Conservation (phyloP, 2,113 vertebrate genomes). For the Nothoprocta pentlandii region DNA sequence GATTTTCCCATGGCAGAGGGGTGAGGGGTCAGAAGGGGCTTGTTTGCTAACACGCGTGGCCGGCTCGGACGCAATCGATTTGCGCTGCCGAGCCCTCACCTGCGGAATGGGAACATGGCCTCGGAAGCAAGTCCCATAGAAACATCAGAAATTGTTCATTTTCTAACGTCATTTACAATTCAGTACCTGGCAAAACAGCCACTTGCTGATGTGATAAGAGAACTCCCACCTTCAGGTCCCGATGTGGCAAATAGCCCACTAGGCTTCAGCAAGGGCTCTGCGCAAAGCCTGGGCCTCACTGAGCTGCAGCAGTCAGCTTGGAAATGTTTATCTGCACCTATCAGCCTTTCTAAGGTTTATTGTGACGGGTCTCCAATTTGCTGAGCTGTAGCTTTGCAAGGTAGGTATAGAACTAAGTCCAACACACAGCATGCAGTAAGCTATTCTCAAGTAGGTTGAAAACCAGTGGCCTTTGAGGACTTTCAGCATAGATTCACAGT, state of each 20-base stretch:
- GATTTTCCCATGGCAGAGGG: conserved; percentile 55
- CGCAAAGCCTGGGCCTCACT: neutral
- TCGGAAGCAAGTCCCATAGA: rapidly evolving
- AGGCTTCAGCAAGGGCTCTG: neutral
- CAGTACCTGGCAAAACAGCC: neutral
- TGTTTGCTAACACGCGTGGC: conserved; percentile 2
- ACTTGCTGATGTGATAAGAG: neutral
- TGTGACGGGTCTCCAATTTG: neutral
- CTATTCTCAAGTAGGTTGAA: neutral
- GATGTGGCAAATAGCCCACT: neutral
- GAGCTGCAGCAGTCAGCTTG: rapidly evolving
- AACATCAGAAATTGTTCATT: neutral
- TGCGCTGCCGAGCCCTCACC: conserved; percentile 8
- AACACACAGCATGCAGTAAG: neutral
- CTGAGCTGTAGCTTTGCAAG: neutral
- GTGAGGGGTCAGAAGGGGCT: conserved; percentile 20
- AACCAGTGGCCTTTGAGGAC: neutral
- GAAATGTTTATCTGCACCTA: neutral
- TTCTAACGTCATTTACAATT: neutral
- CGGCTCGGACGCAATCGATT: neutral
- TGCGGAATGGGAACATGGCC: neutral
- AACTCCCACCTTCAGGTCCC: neutral
- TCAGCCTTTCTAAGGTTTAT: neutral
- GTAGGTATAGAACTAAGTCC: neutral
- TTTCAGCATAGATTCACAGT: neutral